Conservation (phyloP, 2,888 invertebrate species). For the Aporophyla lueneburgensis region DNA sequence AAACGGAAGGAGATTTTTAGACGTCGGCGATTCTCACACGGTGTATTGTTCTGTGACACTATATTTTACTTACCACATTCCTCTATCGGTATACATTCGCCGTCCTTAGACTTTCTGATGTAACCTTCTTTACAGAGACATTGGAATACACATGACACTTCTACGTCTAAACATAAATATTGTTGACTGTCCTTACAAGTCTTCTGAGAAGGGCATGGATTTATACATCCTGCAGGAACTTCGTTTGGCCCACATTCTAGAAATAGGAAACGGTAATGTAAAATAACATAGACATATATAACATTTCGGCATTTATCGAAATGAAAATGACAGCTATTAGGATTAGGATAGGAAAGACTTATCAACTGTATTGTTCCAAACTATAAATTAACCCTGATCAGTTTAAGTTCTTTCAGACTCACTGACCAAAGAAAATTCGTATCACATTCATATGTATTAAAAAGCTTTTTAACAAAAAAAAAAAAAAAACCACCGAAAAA, state of each 20-base stretch:
- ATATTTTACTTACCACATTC: constrained; percentile 18
- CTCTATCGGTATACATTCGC: constrained; percentile 26
- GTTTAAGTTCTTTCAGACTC: too few species aligned
- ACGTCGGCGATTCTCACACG: too few species aligned
- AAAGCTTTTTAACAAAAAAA: too few species aligned
- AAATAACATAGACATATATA: background rate
- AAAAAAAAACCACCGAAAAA: too few species aligned
- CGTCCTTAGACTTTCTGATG: constrained; percentile 11
- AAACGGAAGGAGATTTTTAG: too few species aligned
- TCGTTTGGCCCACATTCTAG: constrained; percentile 24
- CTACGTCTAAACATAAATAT: background rate
- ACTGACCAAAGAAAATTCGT: too few species aligned
- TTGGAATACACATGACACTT: background rate
- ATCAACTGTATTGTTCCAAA: too few species aligned
- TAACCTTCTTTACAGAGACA: constrained; percentile 22
- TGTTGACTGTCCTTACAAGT: constrained; percentile 13
- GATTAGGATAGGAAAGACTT: too few species aligned
- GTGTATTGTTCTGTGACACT: background rate
- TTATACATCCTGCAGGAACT: constrained; percentile 1
- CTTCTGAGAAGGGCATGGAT: constrained; percentile 12
- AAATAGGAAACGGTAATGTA: background rate
- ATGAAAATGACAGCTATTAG: too few species aligned
- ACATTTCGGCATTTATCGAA: too few species aligned
- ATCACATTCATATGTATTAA: too few species aligned
- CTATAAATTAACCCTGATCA: too few species aligned